Base-by-base conservation (phyloP, 2,113 vertebrate genomes). In the Lamprologus speciosus region DNA sequence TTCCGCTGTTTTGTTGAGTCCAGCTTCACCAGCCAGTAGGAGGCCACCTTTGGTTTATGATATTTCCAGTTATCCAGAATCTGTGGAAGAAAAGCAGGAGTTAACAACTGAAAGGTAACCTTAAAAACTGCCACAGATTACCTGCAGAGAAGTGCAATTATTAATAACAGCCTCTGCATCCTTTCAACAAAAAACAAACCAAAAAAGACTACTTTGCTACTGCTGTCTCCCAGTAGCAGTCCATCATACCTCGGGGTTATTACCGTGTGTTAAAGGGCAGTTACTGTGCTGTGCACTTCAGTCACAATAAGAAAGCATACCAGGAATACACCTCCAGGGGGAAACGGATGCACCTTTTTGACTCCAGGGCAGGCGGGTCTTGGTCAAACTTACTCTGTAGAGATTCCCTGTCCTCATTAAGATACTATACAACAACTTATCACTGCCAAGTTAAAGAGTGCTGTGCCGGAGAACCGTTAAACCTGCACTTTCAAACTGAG, bases 61-160 rank as follows among this genome's bases (percentile, higher is more conserved):
- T 97, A 96, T 84, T 98, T 98, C 99, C 99, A 99, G 92, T 99
- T 99, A 95, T 99, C 98, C 33, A 98, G 96, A 85, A 99, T 99
- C 99, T 99, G 92, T 50, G 37, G n/a, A 42, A 57, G 12, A 79
- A 88, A 83, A 58, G 13, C 0, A 31, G 1, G 28, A 35, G 54
- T 68, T 80, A 53, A 58, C 45, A 28, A n/a, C 6, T 11, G 57
- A 87, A 82, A 57, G 47, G 21, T 9, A 28, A 51, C 21, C 4
- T 5, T 54, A 73, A 33, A 51, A 35, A 6, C 28, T 23, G 19
- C 19, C 1, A 31, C 23, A 50, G 70, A 50, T 78, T 75, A 19
- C 23, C 70, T 75, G 16, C 17, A 19, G 16, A 31, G 16, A 50
- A 78, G 26, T 31, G 16, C 23, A 47, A 47, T 75, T 75, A 75